These are phyloP conservation scores for Melanargia galathea DNA, from an alignment of 2,888 invertebrate genomes.

Conservation along the genomic window DNA sequence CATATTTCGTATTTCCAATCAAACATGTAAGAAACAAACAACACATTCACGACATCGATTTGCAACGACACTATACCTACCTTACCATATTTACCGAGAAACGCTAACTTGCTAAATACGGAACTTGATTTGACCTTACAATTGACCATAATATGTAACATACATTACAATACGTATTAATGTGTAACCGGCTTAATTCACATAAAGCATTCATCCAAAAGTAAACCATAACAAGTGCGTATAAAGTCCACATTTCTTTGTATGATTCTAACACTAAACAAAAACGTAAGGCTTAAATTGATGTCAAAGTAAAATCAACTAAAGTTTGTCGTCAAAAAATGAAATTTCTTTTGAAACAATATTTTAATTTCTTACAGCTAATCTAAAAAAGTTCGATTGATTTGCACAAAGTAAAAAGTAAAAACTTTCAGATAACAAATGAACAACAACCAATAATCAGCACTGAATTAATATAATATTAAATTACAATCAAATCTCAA, in stretches of 20 bases:
- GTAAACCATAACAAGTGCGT: neutral
- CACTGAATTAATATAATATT: conserved; percentile 15
- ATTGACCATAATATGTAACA: conserved; percentile 30
- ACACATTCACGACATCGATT: conserved; percentile 35
- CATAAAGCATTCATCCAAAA: neutral
- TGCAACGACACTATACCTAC: conserved; percentile 15
- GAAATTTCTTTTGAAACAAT: neutral
- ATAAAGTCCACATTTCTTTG: conserved; percentile 4
- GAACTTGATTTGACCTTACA: conserved; percentile 34
- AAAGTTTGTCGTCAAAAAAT: conserved; percentile 9
- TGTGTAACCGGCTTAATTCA: conserved; percentile 16
- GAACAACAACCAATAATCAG: conserved; percentile 8
- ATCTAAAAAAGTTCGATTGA: neutral
- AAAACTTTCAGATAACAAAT: conserved; percentile 1
- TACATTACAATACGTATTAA: conserved; percentile 23
- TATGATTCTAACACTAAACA: neutral
- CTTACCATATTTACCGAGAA: conserved; percentile 11
- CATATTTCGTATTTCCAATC: no score
- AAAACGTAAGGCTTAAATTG: conserved; percentile 4
- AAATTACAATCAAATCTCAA: neutral
- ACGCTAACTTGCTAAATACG: conserved; percentile 23
- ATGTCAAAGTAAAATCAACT: conserved; percentile 2
- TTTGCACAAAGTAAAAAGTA: conserved; percentile 8
- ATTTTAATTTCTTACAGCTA: neutral
- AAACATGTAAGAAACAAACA: conserved; percentile 42